Evolutionary conservation across 2,888 invertebrate species (phyloP).

Genomic region (Epinotia brunnichana): DNA sequence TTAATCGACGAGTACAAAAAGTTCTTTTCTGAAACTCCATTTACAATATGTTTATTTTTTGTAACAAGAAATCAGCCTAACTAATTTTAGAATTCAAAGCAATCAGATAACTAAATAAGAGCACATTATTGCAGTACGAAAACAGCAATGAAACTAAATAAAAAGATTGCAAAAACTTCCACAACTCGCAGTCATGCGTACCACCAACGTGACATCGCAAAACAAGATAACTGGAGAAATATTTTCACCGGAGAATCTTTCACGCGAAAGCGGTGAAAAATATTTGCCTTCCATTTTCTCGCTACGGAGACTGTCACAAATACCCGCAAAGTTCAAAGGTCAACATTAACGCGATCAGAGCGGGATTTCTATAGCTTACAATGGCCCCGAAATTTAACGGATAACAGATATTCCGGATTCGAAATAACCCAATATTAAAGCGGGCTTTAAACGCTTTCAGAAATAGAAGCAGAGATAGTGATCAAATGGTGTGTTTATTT

Average conservation of each 20-base stretch:
- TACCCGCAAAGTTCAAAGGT: slow-evolving; percentile 42
- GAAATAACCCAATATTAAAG: slow-evolving; percentile 4
- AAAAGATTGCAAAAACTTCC: slow-evolving; percentile 17
- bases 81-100: neutral
- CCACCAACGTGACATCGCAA: slow-evolving; percentile 35
- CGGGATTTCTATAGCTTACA: slow-evolving; percentile 39
- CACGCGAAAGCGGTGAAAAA: slow-evolving; percentile 36
- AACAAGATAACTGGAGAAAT: slow-evolving; percentile 39
- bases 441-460: slow-evolving; percentile 10
- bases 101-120: slow-evolving; percentile 2
- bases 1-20: too few species aligned
- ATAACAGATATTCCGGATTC: slow-evolving; percentile 19
- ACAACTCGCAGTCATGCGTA: slow-evolving; percentile 30
- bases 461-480: neutral
- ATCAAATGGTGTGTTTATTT: neutral
- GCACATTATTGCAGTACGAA: neutral
- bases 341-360: slow-evolving; percentile 36
- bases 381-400: slow-evolving; percentile 22
- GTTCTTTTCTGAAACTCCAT: too few species aligned
- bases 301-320: slow-evolving; percentile 38
- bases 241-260: slow-evolving; percentile 39
- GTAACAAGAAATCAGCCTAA: neutral
- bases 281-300: slow-evolving; percentile 38
- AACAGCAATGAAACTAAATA: slow-evolving; percentile 14
- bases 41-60: too few species aligned